Evolutionary conservation across 2,113 vertebrate genomes (phyloP), one percentile per base, ranked within the genome.

Genomic region (Tupaia tana): DNA sequence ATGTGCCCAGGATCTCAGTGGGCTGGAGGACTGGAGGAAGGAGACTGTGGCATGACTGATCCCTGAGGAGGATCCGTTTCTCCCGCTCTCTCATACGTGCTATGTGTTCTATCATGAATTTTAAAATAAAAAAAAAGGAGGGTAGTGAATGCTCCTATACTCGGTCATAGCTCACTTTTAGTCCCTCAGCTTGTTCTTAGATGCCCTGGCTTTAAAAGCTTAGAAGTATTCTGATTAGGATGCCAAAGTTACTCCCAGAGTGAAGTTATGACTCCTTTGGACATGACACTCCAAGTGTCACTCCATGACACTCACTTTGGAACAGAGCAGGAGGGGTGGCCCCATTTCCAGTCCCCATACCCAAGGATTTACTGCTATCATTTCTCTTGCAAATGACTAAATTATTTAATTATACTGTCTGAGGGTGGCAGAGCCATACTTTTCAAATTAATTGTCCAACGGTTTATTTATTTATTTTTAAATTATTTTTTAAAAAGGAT

Each of bases 311-410:
- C 43, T 43, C 43, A 43, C 43, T 43, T 43, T 43, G 80, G n/a
- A 85, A 70, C 54, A 89, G 31, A 91, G 58, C 59, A 63, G 54
- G 31, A 86, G 56, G 20, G 25, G 63, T 54, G 75, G 6, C 0
- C 63, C 90, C 90, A 82, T 95, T 90, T 34, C 3, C 63, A 93
- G 61, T 71, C 34, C 25, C 22, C 43, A 93, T 78, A 87, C 93
- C 22, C 58, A 73, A 67, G 54, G 54, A 90, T 83, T 95, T 90
- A 90, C 29, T 89, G 59, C 54, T 79, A 31, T 79, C 43, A 69
- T 86, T 96, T 69, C 34, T 89, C 43, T 82, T 67, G 18, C 19
- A 87, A 67, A 79, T 52, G 75, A 93, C 61, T 43, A 61, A n/a
- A 29, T 52, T 71, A 58, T 74, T 90, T 95, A 64, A 80, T 74